Percentiles rank a stretch among this genome's conserved stretches.
Evolutionary conservation across 2,113 vertebrate species (phyloP).

Genomic region (Oncorhynchus gorbuscha): DNA sequence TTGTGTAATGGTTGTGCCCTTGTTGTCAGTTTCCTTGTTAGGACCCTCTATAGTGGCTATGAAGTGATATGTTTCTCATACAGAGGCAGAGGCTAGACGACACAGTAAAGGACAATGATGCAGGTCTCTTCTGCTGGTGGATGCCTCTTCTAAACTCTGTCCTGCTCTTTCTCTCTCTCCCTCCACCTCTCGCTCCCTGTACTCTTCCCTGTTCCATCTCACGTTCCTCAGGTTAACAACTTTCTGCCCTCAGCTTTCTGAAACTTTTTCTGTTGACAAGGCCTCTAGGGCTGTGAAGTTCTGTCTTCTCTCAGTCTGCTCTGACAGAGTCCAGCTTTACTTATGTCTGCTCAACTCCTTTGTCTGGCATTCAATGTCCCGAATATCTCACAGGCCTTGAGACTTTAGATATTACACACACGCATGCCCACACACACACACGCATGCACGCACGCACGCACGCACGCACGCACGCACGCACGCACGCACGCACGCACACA

Average conservation of each 20-base stretch:
- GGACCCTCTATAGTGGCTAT: background rate
- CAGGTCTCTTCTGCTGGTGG: background rate
- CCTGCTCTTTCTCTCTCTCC: background rate
- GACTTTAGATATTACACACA: too few species aligned
- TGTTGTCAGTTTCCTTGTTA: background rate
- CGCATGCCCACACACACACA: background rate
- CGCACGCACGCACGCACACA: too few species aligned
- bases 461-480: too few species aligned
- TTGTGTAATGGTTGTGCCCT: background rate
- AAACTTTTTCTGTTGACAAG: background rate
- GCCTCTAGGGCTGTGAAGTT: too few species aligned
- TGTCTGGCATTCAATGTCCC: too few species aligned
- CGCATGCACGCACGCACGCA: too few species aligned
- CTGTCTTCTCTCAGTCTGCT: too few species aligned
- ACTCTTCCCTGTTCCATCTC: background rate
- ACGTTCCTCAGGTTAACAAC: background rate
- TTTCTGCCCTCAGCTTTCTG: background rate
- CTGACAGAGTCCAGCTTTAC: too few species aligned
- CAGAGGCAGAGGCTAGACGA: background rate
- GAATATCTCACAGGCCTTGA: too few species aligned
- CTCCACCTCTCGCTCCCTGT: background rate
- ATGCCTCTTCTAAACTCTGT: background rate
- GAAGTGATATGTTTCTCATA: background rate
- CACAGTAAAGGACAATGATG: conserved; percentile 9
- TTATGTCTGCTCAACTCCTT: too few species aligned